phyloP scores from a whole-genome alignment of 2,797 vertebrate genomes.

The Poecile montanus region DNA sequence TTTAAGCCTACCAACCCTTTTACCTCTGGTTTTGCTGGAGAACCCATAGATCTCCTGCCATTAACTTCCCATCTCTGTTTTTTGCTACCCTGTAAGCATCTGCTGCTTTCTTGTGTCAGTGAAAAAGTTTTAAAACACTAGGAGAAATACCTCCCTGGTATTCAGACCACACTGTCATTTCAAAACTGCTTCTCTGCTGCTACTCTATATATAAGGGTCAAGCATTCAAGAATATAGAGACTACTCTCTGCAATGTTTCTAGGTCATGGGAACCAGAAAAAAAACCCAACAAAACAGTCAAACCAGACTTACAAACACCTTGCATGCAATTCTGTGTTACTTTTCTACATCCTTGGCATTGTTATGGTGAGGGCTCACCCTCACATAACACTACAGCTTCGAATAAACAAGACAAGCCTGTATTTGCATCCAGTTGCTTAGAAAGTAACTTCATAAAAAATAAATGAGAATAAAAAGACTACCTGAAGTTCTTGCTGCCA shows the following conservation, averaged over 20 bases:
- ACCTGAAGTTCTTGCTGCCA: neutral
- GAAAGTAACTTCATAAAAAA: neutral
- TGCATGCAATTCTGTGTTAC: neutral
- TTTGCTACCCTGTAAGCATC: neutral
- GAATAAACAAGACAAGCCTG: neutral
- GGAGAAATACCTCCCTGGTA: neutral
- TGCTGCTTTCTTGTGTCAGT: neutral
- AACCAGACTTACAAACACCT: neutral
- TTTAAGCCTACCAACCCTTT: neutral
- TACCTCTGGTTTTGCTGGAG: neutral
- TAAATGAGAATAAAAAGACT: neutral
- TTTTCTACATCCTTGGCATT: neutral
- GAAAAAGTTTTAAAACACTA: neutral
- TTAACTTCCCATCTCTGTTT: neutral
- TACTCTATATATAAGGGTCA: neutral
- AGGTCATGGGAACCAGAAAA: neutral
- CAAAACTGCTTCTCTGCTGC: neutral
- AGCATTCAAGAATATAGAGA: neutral
- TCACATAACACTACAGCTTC: neutral
- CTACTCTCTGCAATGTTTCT: neutral
- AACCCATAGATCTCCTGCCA: neutral
- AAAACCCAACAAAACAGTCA: accelerated
- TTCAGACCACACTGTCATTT: neutral
- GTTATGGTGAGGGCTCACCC: neutral
- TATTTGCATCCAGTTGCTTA: neutral